Percentiles rank a stretch among this genome's conserved stretches.
Evolutionary conservation across 2,888 invertebrate species (phyloP).

Genomic region (Ectemnius lituratus): DNA sequence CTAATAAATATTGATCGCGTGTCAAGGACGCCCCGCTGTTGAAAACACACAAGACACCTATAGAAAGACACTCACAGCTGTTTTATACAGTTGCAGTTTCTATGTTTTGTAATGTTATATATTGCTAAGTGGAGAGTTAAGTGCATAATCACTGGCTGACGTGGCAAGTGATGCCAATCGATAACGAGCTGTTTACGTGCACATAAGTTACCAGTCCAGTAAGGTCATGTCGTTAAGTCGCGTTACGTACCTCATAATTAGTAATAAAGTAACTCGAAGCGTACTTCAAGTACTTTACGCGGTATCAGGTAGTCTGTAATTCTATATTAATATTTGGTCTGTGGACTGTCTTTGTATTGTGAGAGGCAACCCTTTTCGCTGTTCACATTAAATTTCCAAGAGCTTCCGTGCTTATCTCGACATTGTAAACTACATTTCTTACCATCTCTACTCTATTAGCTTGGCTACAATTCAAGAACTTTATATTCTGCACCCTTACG

Average conservation of each 20-base stretch:
- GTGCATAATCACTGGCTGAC: slow-evolving; percentile 6
- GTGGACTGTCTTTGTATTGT: slow-evolving; percentile 42
- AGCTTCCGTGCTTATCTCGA: slow-evolving; percentile 37
- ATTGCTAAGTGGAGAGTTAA: no score
- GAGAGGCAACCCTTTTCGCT: slow-evolving; percentile 44
- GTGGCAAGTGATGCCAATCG: slow-evolving; percentile 2
- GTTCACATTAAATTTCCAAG: slow-evolving; percentile 49
- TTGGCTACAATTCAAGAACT: background rate
- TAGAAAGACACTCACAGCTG: no score
- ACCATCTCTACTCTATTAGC: slow-evolving; percentile 12
- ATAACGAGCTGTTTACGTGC: background rate
- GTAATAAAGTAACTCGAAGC: slow-evolving; percentile 61
- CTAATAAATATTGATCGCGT: no score
- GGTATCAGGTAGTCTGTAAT: slow-evolving; percentile 39
- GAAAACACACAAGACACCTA: no score
- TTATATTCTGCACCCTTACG: background rate
- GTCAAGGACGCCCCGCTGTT: no score
- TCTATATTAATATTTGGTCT: slow-evolving; percentile 59
- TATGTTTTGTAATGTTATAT: no score
- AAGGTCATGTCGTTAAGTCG: slow-evolving; percentile 19
- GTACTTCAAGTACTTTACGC: slow-evolving; percentile 20
- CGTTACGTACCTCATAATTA: slow-evolving; percentile 58
- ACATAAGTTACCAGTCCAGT: slow-evolving; percentile 9
- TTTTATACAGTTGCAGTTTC: no score
- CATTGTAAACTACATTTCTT: slow-evolving; percentile 56